Conservation (phyloP, 2,113 vertebrate species). For the Xenus cinereus region DNA sequence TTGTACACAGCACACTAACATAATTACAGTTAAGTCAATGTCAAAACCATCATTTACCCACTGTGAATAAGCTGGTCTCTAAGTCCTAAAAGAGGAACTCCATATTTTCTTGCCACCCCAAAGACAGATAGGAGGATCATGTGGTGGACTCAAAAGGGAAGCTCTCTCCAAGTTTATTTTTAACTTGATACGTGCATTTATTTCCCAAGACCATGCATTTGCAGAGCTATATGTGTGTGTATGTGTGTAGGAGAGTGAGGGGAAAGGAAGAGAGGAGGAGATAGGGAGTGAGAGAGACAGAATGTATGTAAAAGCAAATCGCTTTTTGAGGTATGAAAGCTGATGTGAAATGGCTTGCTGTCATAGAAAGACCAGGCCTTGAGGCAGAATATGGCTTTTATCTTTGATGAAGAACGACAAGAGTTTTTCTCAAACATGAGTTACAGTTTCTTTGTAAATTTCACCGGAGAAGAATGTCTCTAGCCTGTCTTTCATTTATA, state of each 20-base stretch:
- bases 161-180: not conserved
- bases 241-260: not conserved
- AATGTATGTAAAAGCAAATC: not conserved
- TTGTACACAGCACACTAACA: not conserved
- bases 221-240: accelerated
- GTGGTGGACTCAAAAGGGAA: not conserved
- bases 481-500: not conserved
- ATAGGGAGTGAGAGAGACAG: not conserved
- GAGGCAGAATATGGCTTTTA: not conserved
- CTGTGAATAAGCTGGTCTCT: not conserved
- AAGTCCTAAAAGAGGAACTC: not conserved
- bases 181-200: not conserved
- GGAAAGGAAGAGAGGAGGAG: not conserved
- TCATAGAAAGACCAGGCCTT: not conserved
- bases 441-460: not conserved
- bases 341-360: not conserved
- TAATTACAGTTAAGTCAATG: not conserved
- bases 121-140: not conserved
- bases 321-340: not conserved
- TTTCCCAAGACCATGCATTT: not conserved
- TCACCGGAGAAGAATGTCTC: not conserved
- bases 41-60: not conserved
- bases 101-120: accelerated
- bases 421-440: not conserved
- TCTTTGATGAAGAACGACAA: not conserved